Conservation (phyloP, 1,140 invertebrate species). For the Zaprionus taronus region DNA sequence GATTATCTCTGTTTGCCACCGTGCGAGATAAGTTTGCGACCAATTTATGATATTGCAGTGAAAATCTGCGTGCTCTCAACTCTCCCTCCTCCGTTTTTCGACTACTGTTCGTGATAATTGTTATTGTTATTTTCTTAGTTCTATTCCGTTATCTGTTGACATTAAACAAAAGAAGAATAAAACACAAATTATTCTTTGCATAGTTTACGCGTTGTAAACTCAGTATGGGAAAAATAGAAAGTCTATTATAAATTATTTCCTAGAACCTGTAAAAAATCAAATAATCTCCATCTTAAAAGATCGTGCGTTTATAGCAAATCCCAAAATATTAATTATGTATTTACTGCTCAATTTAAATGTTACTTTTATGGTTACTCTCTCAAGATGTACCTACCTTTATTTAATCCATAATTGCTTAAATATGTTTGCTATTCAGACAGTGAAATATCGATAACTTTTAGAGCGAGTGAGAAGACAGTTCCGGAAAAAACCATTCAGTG, state of each 20-base stretch:
- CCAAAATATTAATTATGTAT: no score
- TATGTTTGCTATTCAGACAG: neutral
- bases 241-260: neutral
- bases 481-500: neutral
- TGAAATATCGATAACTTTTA: neutral
- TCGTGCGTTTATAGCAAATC: no score
- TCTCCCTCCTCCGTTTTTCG: constrained; percentile 15
- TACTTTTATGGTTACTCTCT: no score
- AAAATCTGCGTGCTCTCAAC: constrained; percentile 27
- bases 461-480: neutral
- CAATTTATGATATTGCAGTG: constrained; percentile 78
- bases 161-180: constrained; percentile 10
- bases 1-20: constrained; percentile 68
- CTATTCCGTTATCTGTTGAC: constrained; percentile 21
- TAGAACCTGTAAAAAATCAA: neutral
- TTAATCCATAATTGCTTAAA: no score
- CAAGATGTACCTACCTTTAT: neutral
- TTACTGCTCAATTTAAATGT: no score
- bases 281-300: no score
- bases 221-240: neutral
- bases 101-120: constrained; percentile 22
- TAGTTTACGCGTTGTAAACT: neutral
- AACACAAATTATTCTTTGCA: constrained; percentile 4
- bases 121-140: constrained; percentile 20
- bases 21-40: constrained; percentile 57